phyloP scores from a whole-genome alignment of 2,113 vertebrate genomes.

The Erythrocercus mccallii region DNA sequence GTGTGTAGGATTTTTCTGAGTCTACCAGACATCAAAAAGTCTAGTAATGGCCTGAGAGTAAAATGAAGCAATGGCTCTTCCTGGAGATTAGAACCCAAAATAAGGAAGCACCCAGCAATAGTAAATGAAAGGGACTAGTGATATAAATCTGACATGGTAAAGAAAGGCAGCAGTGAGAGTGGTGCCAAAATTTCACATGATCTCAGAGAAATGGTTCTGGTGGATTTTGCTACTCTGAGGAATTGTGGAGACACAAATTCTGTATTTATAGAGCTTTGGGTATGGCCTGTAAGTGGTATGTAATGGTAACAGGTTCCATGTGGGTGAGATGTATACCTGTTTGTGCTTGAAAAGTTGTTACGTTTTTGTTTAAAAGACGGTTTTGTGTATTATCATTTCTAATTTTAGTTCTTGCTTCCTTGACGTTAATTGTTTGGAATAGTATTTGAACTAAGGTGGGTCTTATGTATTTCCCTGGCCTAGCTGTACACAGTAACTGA shows the following conservation, averaged over 20 bases:
- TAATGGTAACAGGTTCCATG: background rate
- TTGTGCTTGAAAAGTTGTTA: background rate
- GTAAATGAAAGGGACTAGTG: background rate
- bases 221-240: background rate
- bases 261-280: background rate
- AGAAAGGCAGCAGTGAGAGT: fast-evolving
- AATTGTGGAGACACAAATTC: background rate
- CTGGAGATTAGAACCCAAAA: background rate
- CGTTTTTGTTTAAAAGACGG: background rate
- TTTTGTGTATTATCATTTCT: background rate
- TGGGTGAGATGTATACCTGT: background rate
- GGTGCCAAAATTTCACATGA: background rate
- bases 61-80: background rate
- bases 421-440: fast-evolving
- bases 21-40: background rate
- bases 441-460: background rate
- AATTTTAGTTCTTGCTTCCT: background rate
- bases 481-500: no score
- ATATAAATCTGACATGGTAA: background rate
- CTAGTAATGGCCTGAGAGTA: background rate
- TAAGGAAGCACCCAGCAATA: background rate
- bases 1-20: background rate
- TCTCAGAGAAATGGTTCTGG: background rate
- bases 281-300: no score
- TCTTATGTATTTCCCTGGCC: background rate